A percentile compares a stretch with the other conserved stretches of the same genome.
phyloP scores from a whole-genome alignment of 2,113 vertebrate genomes.

The Otolemur garnettii region DNA sequence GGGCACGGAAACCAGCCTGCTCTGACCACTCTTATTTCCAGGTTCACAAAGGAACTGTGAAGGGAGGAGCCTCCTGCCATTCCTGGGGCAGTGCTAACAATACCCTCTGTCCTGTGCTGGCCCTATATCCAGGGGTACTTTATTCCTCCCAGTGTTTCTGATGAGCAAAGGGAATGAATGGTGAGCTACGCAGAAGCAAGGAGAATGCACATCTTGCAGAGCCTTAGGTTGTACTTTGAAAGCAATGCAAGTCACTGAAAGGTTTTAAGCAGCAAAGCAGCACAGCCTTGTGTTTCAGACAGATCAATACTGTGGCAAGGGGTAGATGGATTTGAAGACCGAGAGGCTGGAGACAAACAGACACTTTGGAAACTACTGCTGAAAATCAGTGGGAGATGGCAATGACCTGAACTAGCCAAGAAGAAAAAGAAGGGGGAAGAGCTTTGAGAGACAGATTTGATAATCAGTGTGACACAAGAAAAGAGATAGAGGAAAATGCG shows the following conservation, averaged over 20 bases:
- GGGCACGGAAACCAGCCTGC: not conserved
- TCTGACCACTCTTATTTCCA: not conserved
- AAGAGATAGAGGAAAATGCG: not conserved
- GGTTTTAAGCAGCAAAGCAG: conserved; percentile 6
- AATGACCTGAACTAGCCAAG: conserved; percentile 9
- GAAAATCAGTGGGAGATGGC: conserved; percentile 39
- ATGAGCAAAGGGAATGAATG: not conserved
- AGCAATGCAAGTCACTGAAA: not conserved
- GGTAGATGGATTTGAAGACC: not conserved
- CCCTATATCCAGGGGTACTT: not conserved
- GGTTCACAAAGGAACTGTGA: not conserved
- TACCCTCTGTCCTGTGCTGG: not conserved
- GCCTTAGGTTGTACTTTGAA: not conserved
- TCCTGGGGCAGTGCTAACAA: not conserved
- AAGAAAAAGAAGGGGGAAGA: not conserved
- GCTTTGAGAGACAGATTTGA: not conserved
- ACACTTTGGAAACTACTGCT: not conserved
- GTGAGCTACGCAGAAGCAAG: not conserved
- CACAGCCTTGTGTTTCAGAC: not conserved
- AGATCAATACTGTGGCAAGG: conserved; percentile 53
- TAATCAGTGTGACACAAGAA: not conserved
- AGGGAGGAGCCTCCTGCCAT: not conserved
- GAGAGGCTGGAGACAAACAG: conserved; percentile 15
- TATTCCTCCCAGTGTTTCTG: not conserved
- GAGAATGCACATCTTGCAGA: not conserved